Conservation (phyloP, 2,113 vertebrate species). For the Nothocercus nigrocapillus region DNA sequence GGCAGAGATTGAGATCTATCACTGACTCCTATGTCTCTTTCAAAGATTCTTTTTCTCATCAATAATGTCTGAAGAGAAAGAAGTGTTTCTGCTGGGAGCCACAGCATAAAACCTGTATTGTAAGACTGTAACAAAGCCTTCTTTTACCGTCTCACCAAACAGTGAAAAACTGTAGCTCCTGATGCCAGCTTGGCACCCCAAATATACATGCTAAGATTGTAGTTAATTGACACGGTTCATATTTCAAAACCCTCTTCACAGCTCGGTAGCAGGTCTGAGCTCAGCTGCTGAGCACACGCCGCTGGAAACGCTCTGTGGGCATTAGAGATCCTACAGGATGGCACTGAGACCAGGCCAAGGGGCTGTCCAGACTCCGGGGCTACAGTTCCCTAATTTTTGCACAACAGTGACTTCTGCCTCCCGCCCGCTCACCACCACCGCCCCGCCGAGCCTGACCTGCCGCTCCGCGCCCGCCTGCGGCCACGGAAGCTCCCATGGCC, state of each 20-base stretch:
- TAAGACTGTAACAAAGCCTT: background rate
- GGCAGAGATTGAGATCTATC: background rate
- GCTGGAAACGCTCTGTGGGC: background rate
- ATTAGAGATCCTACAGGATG: rapidly evolving
- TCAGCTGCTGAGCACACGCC: background rate
- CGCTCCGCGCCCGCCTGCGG: background rate
- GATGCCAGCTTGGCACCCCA: background rate
- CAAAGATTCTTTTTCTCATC: background rate
- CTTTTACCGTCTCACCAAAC: background rate
- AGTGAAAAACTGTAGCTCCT: background rate
- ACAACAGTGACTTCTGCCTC: background rate
- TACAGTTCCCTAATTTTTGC: background rate
- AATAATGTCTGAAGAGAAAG: background rate
- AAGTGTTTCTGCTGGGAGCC: background rate
- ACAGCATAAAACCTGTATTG: background rate
- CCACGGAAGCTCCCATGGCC: background rate
- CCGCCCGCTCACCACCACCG: background rate
- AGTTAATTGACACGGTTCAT: background rate
- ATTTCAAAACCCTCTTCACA: background rate
- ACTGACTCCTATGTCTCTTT: background rate
- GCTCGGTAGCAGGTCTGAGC: background rate
- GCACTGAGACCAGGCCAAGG: background rate
- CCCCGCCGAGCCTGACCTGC: background rate
- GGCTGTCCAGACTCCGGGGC: background rate
- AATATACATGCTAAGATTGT: background rate